phyloP scores from a whole-genome alignment of 2,888 invertebrate species.

The Eupelmus urozonus region DNA sequence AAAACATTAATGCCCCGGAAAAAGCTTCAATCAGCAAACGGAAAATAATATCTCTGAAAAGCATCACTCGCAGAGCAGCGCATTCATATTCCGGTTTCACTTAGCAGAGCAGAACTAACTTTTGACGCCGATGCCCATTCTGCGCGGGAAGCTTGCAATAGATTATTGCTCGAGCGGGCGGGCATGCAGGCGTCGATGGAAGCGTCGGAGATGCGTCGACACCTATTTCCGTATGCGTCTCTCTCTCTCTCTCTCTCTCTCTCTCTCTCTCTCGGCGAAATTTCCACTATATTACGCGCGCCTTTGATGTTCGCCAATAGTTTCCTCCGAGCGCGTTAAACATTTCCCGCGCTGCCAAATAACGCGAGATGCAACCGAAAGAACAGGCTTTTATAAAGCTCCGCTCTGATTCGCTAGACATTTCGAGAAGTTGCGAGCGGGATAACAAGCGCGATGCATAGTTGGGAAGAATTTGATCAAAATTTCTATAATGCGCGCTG shows the following conservation, averaged over 20 bases:
- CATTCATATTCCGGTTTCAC: too few relatives aligned
- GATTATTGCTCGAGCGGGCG: constrained; percentile 9
- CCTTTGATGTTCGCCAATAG: constrained; percentile 51
- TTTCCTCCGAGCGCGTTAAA: neutral
- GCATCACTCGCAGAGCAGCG: too few relatives aligned
- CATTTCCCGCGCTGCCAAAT: neutral
- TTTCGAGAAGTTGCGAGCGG: too few relatives aligned
- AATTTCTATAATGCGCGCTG: too few relatives aligned
- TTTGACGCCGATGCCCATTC: neutral
- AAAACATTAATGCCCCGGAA: too few relatives aligned
- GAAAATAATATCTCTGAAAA: too few relatives aligned
- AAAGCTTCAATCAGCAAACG: too few relatives aligned
- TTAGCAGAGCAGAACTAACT: too few relatives aligned
- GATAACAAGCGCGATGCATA: too few relatives aligned
- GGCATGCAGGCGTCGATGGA: constrained; percentile 11
- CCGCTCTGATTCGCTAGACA: neutral
- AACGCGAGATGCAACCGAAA: neutral
- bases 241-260: too few relatives aligned
- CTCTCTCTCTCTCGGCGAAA: constrained; percentile 28
- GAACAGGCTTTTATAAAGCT: neutral
- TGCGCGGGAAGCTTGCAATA: neutral
- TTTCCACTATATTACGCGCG: constrained; percentile 44
- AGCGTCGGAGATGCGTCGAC: constrained; percentile 25
- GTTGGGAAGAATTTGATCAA: too few relatives aligned
- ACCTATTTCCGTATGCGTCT: constrained; percentile 44